phyloP scores from a whole-genome alignment of 2,797 vertebrate genomes.

The Oceanodroma leucorhoa region DNA sequence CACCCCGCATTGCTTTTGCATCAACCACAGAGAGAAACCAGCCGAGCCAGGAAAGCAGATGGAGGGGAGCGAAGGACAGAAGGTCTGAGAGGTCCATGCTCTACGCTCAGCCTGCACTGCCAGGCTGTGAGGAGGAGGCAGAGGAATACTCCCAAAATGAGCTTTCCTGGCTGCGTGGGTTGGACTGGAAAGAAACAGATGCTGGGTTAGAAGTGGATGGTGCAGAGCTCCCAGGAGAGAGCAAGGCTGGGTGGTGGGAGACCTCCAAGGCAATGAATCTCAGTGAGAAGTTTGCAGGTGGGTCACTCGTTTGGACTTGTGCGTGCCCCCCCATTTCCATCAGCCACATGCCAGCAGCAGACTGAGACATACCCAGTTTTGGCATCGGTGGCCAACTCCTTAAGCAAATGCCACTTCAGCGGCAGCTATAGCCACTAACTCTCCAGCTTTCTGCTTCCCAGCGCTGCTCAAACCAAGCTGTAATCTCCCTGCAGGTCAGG shows the following conservation, averaged over 20 bases:
- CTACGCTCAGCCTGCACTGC: neutral
- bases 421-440: neutral
- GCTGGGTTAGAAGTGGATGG: neutral
- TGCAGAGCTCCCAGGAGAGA: neutral
- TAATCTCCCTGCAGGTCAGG: neutral
- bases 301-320: neutral
- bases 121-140: neutral
- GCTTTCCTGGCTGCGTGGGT: neutral
- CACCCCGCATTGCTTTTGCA: fast-evolving
- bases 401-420: neutral
- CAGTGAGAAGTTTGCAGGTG: neutral
- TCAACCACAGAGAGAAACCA: neutral
- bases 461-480: neutral
- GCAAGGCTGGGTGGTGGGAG: neutral
- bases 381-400: fast-evolving
- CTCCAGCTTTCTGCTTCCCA: neutral
- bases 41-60: neutral
- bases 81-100: neutral
- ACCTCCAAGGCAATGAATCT: neutral
- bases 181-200: neutral
- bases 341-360: neutral
- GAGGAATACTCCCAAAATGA: neutral
- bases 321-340: fast-evolving
- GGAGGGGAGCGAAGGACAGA: neutral
- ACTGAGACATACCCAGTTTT: neutral